Evolutionary conservation across 2,888 invertebrate genomes (phyloP).

Genomic region (Eristalis arbustorum): DNA sequence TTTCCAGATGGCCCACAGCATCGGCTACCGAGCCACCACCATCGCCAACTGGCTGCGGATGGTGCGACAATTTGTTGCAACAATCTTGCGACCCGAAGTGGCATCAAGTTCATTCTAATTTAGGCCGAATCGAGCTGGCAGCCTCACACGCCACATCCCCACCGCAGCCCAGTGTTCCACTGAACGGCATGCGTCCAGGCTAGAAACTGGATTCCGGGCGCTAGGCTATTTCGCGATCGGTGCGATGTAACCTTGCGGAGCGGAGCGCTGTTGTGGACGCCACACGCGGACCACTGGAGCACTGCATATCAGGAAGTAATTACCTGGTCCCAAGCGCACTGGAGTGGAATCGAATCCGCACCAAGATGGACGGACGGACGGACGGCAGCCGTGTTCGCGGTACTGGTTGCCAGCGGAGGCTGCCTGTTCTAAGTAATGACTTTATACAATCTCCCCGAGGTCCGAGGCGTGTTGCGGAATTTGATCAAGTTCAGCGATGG

Average conservation of each 20-base stretch:
- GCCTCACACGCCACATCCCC: conserved; percentile 10
- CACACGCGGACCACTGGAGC: background rate
- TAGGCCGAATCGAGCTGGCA: conserved; percentile 13
- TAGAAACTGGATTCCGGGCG: conserved; percentile 30
- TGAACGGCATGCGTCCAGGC: conserved; percentile 3
- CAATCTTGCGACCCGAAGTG: background rate
- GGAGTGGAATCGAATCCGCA: background rate
- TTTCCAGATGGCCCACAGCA: background rate
- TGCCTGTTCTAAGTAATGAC: conserved; percentile 26
- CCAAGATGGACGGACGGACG: too few species aligned
- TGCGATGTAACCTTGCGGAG: conserved; percentile 12
- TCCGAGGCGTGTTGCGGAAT: conserved; percentile 15
- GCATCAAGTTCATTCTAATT: conserved; percentile 19
- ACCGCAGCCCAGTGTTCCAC: conserved; percentile 29
- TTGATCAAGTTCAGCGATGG: conserved; percentile 12
- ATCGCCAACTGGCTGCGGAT: background rate
- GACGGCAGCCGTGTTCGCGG: too few species aligned
- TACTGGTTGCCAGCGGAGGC: background rate
- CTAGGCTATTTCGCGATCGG: background rate
- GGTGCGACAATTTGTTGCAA: conserved; percentile 25
- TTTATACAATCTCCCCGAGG: conserved; percentile 16
- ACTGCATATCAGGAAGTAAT: conserved; percentile 42
- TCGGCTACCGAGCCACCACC: background rate
- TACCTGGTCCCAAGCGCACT: conserved; percentile 12
- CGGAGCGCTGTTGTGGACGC: background rate